Base-by-base conservation (phyloP, 2,888 invertebrate genomes). In the Eucriotettix oculatus region DNA sequence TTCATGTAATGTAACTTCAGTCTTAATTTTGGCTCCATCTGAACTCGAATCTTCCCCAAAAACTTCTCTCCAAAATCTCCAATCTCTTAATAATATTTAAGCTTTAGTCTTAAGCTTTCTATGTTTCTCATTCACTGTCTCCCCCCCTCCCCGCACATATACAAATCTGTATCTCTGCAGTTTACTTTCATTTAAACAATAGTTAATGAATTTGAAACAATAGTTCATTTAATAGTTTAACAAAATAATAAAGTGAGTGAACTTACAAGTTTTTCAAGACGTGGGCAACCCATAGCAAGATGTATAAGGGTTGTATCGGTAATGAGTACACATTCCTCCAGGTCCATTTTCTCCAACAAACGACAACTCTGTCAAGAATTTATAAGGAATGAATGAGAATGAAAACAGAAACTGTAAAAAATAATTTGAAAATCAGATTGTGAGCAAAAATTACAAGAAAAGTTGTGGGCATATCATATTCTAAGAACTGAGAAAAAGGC, bases 251-350 rank as follows among this genome's bases (percentile, higher is more conserved):
- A 12, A 14, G 14, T 54, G 16, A 14, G 7, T 29, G 29, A 17
- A 43, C 82, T 80, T 71, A 97, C 97, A 79, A 99, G 76, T 78
- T 95, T 93, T 75, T 94, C 93, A 59, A 99, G 81, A 64, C 91
- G 80, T 42, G 96, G 95, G 74, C 99, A 99, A 29, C 96, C 94
- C 79, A 89, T 90, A 54, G 97, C 91, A 66, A 99, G 79, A 71
- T 96, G 89, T 52, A 90, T 89, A 60, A 99, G 77, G 1, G 98
- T 96, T 54, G 86, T 80, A 75, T 99, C 99, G 0, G 98, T 97
- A 67, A 99, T 96, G 65, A 94, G 82, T 65, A 90, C 87, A 73
- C 99, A 99, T 75, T 99, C 99, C 72, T 99, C 99, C 66, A 99
- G 77, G 74, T 99, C 99, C 92, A 99, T 94, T 69, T 94, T 86